Base-by-base conservation (phyloP, 2,797 vertebrate species). In the Pangasius sanitwongsei region DNA sequence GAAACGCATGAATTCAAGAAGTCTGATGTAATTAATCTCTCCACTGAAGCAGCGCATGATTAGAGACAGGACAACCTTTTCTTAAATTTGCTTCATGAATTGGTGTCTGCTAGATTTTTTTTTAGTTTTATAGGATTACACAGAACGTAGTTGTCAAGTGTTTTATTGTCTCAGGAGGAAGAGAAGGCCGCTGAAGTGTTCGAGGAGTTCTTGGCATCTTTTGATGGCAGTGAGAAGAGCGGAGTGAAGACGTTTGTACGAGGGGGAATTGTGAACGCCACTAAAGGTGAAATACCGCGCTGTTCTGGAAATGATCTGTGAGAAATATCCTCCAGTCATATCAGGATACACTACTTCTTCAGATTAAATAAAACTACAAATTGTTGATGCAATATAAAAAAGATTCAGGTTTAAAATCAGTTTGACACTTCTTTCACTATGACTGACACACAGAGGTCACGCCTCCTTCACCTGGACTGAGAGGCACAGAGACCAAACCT, bases 131-230 rank as follows among this genome's bases (percentile, higher is more conserved):
- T 13, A 12, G 16, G 3, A 13, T 63, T 23, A 2, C 2, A 2
- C 53, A 20, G 25, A 48, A 28, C 6, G 41, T 23, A 75, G 44
- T 15, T 16, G 20, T n/a, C 5, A 1, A 3, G 28, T 23, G 11
- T 77, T 53, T 1, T 87, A 0, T 90, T 34, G 0, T 15, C 12
- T 4, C 92, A 97, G 96, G 97, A 97, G 87, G 95, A 97, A 90
- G 96, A 97, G 91, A 97, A 97, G 88, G 96, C 97, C 50, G 97
- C 97, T 2, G 97, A 97, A 87, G 96, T 97, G 69, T 97, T 97
- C 92, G 96, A 97, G 92, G 97, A 97, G 90, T 97, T 97, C 89
- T 88, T 97, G 91, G 96, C 96, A 0, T 96, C 97, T 0, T 97
- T 97, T 88, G 97, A 97, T 88, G 90, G 92, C 90, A 96, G 85